Conservation (phyloP, 2,113 vertebrate species). For the Phalacrocorax pelagicus region DNA sequence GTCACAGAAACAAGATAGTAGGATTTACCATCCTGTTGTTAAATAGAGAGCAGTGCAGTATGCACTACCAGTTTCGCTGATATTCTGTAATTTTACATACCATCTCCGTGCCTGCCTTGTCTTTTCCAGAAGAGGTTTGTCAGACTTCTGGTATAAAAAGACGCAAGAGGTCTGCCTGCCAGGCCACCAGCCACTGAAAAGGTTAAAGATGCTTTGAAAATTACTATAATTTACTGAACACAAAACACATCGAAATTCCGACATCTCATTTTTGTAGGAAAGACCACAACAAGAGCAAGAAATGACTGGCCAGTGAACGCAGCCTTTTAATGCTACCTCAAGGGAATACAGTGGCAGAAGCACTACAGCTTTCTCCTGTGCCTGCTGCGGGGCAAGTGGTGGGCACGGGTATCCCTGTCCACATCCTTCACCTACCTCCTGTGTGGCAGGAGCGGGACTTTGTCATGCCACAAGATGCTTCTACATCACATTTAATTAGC, state of each 20-base stretch:
- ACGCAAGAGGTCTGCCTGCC: neutral
- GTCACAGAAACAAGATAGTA: neutral
- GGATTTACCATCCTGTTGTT: neutral
- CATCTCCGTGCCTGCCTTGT: neutral
- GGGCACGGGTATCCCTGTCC: neutral
- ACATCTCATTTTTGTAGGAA: neutral
- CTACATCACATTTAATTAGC: neutral
- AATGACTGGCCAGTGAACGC: neutral
- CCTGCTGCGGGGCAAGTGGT: rapidly evolving
- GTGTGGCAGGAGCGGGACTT: neutral
- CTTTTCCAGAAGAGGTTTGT: neutral
- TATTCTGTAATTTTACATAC: neutral
- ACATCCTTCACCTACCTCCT: neutral
- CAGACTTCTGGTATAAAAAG: neutral
- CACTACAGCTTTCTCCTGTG: neutral
- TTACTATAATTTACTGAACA: neutral
- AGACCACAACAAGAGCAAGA: neutral
- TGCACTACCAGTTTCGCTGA: rapidly evolving
- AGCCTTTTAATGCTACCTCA: neutral
- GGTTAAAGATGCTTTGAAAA: conserved; percentile 15
- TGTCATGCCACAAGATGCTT: rapidly evolving
- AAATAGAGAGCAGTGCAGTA: neutral
- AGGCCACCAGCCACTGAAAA: neutral
- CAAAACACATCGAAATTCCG: neutral
- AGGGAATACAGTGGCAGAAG: neutral